A percentile compares a stretch with the other conserved stretches of the same genome.
Conservation (phyloP, 2,113 vertebrate species). For the Podarcis cretensis region DNA sequence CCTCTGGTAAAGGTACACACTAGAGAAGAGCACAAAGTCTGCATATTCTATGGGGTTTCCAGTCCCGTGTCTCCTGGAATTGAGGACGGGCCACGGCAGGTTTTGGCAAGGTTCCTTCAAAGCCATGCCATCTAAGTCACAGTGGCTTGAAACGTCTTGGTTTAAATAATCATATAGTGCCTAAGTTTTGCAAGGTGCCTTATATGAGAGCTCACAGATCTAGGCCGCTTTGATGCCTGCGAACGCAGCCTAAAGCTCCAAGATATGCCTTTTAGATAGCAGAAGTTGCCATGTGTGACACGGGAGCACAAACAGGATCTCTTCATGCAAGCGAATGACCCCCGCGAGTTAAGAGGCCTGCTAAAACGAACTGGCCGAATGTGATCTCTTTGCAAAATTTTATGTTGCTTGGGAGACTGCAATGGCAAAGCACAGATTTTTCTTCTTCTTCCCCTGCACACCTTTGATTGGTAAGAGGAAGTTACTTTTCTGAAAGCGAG, state of each 20-base stretch:
- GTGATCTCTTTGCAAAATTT: no score
- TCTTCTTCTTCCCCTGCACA: no score
- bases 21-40: background rate
- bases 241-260: background rate
- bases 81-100: background rate
- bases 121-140: background rate
- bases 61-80: background rate
- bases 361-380: no score
- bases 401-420: no score
- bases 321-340: no score
- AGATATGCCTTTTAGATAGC: background rate
- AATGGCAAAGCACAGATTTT: no score
- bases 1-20: background rate
- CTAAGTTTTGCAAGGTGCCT: background rate
- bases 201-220: background rate
- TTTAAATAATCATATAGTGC: background rate
- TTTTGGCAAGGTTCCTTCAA: background rate
- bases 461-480: conserved; percentile 4
- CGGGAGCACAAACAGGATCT: background rate
- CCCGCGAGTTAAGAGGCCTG: no score
- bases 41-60: background rate
- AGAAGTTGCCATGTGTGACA: background rate
- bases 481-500: conserved; percentile 40
- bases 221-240: background rate
- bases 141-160: background rate